A percentile compares a stretch with the other conserved stretches of the same genome.
These are phyloP conservation scores for Axea sp. DNA, from an alignment of 2,888 invertebrate genomes.

Conservation along the genomic window DNA sequence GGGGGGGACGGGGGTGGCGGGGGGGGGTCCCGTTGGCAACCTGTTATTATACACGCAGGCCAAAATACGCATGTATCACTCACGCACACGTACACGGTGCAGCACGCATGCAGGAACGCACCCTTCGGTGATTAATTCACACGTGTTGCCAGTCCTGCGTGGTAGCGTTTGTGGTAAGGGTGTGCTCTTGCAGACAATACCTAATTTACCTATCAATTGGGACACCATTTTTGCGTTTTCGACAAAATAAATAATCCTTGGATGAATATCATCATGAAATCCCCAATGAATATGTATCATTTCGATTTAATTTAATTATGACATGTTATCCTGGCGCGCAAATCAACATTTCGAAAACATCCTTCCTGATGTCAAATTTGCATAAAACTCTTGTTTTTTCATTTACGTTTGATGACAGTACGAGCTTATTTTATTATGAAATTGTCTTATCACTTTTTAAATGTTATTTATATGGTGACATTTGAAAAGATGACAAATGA, in stretches of 20 bases:
- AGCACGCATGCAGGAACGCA: slow-evolving; percentile 63
- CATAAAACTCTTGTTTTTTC: too few species aligned
- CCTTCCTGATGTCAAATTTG: too few species aligned
- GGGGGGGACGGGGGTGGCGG: slow-evolving; percentile 65
- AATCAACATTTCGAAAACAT: too few species aligned
- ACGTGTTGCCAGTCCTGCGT: slow-evolving; percentile 64
- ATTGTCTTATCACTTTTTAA: too few species aligned
- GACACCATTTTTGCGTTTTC: slow-evolving; percentile 47
- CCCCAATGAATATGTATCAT: slow-evolving; percentile 39
- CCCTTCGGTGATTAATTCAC: slow-evolving; percentile 74
- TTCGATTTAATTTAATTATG: slow-evolving; percentile 45
- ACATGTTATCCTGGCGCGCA: slow-evolving; percentile 19
- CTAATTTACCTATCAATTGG: slow-evolving; percentile 59
- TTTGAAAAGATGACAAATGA: too few species aligned
- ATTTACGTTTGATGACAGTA: too few species aligned
- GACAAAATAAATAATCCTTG: slow-evolving; percentile 37
- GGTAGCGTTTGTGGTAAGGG: slow-evolving; percentile 58
- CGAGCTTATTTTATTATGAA: too few species aligned
- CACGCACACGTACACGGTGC: slow-evolving; percentile 60
- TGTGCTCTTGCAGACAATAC: slow-evolving; percentile 55
- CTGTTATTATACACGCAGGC: slow-evolving; percentile 76
- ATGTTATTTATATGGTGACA: too few species aligned
- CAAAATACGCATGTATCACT: slow-evolving; percentile 74
- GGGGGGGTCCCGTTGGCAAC: slow-evolving; percentile 72
- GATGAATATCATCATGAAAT: slow-evolving; percentile 6